Percentiles rank a stretch among this genome's conserved stretches.
Evolutionary conservation across 2,888 invertebrate genomes (phyloP).

Genomic region (Spilosoma lubricipeda): DNA sequence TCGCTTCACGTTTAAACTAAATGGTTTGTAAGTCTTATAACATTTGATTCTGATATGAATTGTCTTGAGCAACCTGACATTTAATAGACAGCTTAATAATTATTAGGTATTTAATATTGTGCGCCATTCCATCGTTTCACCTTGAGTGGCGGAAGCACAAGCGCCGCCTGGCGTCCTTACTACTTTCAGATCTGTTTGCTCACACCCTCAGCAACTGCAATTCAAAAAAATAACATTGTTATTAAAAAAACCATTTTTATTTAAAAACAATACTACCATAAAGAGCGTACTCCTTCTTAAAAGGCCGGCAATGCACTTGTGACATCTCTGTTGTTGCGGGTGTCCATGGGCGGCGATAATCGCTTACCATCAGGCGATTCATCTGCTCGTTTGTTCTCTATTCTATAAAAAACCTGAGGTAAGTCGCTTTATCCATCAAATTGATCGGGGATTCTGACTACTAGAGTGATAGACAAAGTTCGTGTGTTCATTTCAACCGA

Average conservation of each 20-base stretch:
- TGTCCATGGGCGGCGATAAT: too few relatives aligned
- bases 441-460: not conserved
- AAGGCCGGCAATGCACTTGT: too few relatives aligned
- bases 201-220: constrained; percentile 53
- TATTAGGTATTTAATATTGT: constrained; percentile 49
- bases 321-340: too few relatives aligned
- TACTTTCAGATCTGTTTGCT: constrained; percentile 68
- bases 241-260: not conserved
- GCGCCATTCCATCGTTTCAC: constrained; percentile 61
- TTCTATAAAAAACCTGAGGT: too few relatives aligned
- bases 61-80: constrained; percentile 45
- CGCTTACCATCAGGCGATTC: too few relatives aligned
- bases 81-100: constrained; percentile 46
- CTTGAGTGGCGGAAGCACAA: constrained; percentile 80
- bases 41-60: constrained; percentile 22
- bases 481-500: not conserved
- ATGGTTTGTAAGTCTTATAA: constrained; percentile 17
- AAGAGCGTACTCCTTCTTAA: too few relatives aligned
- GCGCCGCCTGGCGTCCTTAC: constrained; percentile 71
- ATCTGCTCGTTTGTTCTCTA: too few relatives aligned
- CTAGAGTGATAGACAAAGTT: not conserved
- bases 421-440: not conserved
- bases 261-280: not conserved
- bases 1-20: constrained; percentile 23
- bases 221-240: constrained; percentile 19